Base-by-base conservation (phyloP, 2,888 invertebrate genomes). In the Gastrophysa polygoni region DNA sequence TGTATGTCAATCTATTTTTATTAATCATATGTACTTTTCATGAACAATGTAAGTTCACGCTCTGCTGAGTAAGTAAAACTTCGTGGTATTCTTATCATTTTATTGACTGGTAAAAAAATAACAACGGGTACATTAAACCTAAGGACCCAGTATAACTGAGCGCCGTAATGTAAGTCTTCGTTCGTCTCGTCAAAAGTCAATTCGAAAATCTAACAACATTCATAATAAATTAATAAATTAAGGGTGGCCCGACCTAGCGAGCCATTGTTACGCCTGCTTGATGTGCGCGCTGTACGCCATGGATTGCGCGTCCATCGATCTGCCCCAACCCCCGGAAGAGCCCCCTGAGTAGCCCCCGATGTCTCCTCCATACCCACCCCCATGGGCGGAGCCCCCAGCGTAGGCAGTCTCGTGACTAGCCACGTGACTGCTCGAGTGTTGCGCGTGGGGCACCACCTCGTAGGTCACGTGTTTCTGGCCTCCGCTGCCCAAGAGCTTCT, bases 361-460 rank as follows among this genome's bases (percentile, higher is more conserved):
- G 59, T 82, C 83, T 7, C 83, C 84, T 57, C 87, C 88, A 67
- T 84, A 83, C n/a, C 87, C 85, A 50, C 86, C 86, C 47, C 82
- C 82, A 34, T 79, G 79, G 14, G 64, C 69, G 1, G 72, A 68
- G 54, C 73, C 67, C 10, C 71, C 73, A 60, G 85, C 84, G 70
- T 85, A 85, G 59, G 83, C 83, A 28, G 85, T 82, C 63, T 91
- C 91, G 73, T 89, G 88, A 68, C 91, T 89, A 63, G 88, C 86
- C 64, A 88, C 86, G 77, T 89, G 88, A 75, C 88, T 87, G 68
- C 87, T 84, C 64, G 88, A 85, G 79, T 92, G 92, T 75, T 92
- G 92, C 57, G 93, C 92, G 80, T 93, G 93, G 0, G 92, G 88
- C 0, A 93, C 92, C 32, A 93, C 93, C 78, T 93, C 93, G 77